A percentile compares a stretch with the other conserved stretches of the same genome.
Evolutionary conservation across 1,140 invertebrate genomes (phyloP).

Genomic region (Brachionus asplanchnoidis): DNA sequence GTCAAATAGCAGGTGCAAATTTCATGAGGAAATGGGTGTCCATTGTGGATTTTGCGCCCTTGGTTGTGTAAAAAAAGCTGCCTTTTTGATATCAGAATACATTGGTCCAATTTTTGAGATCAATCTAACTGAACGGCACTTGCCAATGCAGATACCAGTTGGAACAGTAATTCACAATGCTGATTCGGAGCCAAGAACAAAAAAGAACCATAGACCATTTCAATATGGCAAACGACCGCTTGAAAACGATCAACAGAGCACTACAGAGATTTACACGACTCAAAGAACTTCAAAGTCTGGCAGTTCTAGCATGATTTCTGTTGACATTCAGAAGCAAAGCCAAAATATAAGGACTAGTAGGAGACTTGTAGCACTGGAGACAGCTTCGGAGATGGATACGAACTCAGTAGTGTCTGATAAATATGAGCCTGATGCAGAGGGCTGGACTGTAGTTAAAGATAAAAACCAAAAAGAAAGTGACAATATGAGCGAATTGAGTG

Average conservation of each 20-base stretch:
- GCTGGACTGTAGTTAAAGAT: not conserved
- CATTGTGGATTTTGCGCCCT: constrained; percentile 6
- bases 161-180: not conserved
- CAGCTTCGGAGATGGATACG: not conserved
- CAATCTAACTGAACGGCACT: not conserved
- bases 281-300: not conserved
- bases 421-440: constrained; percentile 5
- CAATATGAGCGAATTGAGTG: not conserved
- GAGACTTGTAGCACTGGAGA: not conserved
- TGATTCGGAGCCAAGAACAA: not conserved
- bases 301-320: not conserved
- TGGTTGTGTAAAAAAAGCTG: not conserved
- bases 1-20: not conserved
- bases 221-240: not conserved
- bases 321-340: not conserved
- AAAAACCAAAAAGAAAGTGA: not conserved
- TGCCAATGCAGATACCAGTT: not conserved
- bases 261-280: not conserved
- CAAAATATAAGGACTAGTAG: not conserved
- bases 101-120: not conserved
- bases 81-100: constrained; percentile 7
- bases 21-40: constrained; percentile 4
- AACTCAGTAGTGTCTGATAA: not conserved
- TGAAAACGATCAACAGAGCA: not conserved
- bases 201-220: not conserved